A percentile compares a stretch with the other conserved stretches of the same genome.
Evolutionary conservation across 2,113 vertebrate genomes (phyloP).

Genomic region (Cephalophus harveyi): DNA sequence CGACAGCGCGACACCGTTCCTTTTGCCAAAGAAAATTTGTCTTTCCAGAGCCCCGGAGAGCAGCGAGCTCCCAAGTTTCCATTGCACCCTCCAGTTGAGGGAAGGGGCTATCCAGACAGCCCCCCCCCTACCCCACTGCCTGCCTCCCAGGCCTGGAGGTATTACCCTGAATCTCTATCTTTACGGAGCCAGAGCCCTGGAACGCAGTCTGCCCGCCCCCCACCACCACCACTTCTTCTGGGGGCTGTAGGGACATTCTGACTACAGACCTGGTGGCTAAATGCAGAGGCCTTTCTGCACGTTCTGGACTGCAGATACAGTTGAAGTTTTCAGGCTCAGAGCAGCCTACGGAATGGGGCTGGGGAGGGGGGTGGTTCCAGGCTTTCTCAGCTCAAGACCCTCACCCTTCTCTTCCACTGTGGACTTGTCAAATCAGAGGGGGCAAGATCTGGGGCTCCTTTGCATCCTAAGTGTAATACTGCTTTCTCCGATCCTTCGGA

Average conservation of each 20-base stretch:
- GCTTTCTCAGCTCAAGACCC: neutral
- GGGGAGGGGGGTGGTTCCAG: accelerated
- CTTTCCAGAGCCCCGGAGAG: slow-evolving; percentile 57
- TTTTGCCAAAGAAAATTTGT: slow-evolving; percentile 72
- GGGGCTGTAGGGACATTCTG: neutral
- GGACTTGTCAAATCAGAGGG: neutral
- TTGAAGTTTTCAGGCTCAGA: neutral
- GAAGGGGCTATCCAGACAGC: slow-evolving; percentile 3
- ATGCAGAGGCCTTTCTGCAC: neutral
- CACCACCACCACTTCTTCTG: neutral
- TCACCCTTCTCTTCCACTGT: neutral
- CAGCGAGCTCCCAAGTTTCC: slow-evolving; percentile 42
- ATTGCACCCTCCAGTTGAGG: neutral
- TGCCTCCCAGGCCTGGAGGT: neutral
- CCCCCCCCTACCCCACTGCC: neutral
- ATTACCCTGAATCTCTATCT: neutral
- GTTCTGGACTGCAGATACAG: neutral
- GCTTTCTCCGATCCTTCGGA: neutral
- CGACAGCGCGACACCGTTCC: slow-evolving; percentile 68
- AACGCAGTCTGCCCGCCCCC: neutral
- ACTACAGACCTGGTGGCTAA: accelerated
- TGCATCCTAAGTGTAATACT: accelerated
- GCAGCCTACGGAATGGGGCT: accelerated
- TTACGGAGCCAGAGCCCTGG: neutral
- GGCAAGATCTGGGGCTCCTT: neutral